Evolutionary conservation across 2,113 vertebrate genomes (phyloP), one percentile per base, ranked within the genome.

Genomic region (Rhipidura dahli): DNA sequence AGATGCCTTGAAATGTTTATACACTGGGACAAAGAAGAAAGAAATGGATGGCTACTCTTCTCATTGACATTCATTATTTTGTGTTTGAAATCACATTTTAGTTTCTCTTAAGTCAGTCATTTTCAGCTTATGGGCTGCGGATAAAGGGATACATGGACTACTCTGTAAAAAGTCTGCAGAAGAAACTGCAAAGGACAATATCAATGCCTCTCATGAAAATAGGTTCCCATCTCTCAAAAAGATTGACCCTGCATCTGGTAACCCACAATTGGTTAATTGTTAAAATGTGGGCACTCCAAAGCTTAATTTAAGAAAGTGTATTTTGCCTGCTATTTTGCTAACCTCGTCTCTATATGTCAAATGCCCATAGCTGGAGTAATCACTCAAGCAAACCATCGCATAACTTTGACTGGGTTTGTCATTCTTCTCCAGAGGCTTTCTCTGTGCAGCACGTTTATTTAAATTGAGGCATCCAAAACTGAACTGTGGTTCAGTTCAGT

Each of bases 51-150:
- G 16, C 30, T 59, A 21, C 33, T 66, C 17, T 71, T 81, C 56
- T 59, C 24, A 54, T 15, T 56, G 35, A 9, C 6, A 65, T 44
- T 59, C 20, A 20, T 56, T 45, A 47, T 54, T 63, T 66, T 64
- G 21, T 50, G 16, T 82, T 81, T 86, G 37, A 86, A 92, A 89
- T 56, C 59, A n/a, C 10, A 14, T 83, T 87, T 90, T 45, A 42
- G 20, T 37, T 20, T 68, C 30, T 42, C 13, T 63, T 45, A 83
- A 68, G 18, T 5, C 44, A 49, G 53, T 18, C 0, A 0, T 72
- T 89, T 82, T 78, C 42, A 51, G 11, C 28, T 51, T 11, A 3
- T 24, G 39, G 23, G 8, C n/a, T 39, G 16, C 51, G 35, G 73
- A 71, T 37, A 47, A 51, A 47, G 27, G 30, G 44, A 37, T 42